Base-by-base conservation (phyloP, 2,113 vertebrate genomes). In the Chionis minor region DNA sequence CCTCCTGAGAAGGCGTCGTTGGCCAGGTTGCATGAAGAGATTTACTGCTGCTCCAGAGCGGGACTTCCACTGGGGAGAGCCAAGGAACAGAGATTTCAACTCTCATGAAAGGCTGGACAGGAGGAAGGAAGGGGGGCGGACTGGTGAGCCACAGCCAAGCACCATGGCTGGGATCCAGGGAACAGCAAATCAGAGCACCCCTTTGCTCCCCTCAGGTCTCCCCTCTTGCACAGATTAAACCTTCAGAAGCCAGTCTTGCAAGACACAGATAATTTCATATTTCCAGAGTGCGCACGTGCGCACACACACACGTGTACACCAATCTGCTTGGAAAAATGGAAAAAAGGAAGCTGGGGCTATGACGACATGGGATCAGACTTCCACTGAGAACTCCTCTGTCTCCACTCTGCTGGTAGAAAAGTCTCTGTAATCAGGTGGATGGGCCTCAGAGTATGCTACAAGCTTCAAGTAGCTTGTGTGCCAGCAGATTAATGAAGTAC, bases 271-370 rank as follows among this genome's bases (percentile, higher is more conserved):
- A 27, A 58, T 63, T 70, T 51, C 54, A 30, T 28, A 23, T 62
- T 52, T 42, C 35, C 35, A 8, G 30, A 33, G 26, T 12, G 47
- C 8, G 10, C 24, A n/a, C 3, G 14, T 1, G 5, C 4, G 2
- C 18, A 15, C 54, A 20, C 62, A 40, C 17, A 8, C 17, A 6
- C 26, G 18, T 9, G 24, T 27, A 35, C 58, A 30, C 24, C 13
- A 16, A 2, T 52, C 65, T 73, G 32, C 33, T 52, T 56, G 38
- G 62, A 27, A 42, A 62, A 82, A 73, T 22, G 20, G 52, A 6
- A 26, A n/a, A 54, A n/a, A 61, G 33, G 49, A 63, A 86, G 23
- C 52, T 13, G 35, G 12, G 35, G 16, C 38, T 62, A 17, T 40
- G 51, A 30, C 14, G 40, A 49, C 70, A 32, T 5, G 20, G 51